phyloP scores from a whole-genome alignment of 2,888 invertebrate species.

The Catocala sponsa region DNA sequence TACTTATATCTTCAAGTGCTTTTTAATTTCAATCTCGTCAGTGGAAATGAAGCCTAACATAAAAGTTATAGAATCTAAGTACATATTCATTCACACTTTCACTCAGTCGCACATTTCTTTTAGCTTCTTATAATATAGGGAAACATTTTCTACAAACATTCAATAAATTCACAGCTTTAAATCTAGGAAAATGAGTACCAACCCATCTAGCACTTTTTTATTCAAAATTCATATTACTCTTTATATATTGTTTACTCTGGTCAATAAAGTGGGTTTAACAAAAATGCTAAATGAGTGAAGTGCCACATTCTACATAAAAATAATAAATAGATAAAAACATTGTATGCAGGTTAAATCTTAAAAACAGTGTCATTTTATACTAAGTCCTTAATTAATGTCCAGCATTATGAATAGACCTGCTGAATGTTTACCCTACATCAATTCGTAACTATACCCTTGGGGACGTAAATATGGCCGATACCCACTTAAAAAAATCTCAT shows the following conservation, averaged over 20 bases:
- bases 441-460: constrained; percentile 31
- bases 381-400: constrained; percentile 49
- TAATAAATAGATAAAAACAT: constrained; percentile 49
- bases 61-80: constrained; percentile 33
- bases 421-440: constrained; percentile 48
- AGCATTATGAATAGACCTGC: constrained; percentile 49
- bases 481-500: constrained; percentile 10
- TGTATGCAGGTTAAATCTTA: constrained; percentile 48
- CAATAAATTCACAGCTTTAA: constrained; percentile 45
- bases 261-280: constrained; percentile 11
- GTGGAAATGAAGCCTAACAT: constrained; percentile 38
- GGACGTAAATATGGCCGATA: constrained; percentile 32
- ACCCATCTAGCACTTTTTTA: constrained; percentile 42
- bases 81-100: constrained; percentile 17
- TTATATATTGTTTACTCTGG: constrained; percentile 2
- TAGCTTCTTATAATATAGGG: constrained; percentile 32
- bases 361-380: constrained; percentile 42
- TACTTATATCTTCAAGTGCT: constrained; percentile 17
- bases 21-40: constrained; percentile 20
- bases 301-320: constrained; percentile 38
- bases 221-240: neutral
- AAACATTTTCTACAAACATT: constrained; percentile 41
- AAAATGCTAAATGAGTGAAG: constrained; percentile 48
- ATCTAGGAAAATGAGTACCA: constrained; percentile 37
- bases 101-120: constrained; percentile 29